Percentiles rank a stretch among this genome's conserved stretches.
Conservation (phyloP, 2,888 invertebrate species). For the Neria commutata region DNA sequence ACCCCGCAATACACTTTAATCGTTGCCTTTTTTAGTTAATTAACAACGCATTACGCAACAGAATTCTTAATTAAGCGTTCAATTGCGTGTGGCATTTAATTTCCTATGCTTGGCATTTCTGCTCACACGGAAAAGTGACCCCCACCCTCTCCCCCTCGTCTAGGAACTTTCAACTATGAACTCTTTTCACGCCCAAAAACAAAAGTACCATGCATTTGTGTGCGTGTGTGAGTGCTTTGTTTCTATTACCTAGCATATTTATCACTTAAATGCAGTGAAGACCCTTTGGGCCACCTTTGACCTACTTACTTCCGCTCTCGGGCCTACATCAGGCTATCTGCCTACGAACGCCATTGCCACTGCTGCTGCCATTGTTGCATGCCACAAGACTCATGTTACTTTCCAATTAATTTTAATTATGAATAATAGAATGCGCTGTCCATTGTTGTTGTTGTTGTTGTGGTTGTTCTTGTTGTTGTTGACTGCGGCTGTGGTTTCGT, state of each 20-base stretch:
- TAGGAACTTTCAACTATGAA: slow-evolving; percentile 7
- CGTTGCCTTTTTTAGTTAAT: slow-evolving; percentile 40
- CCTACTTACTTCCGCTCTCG: background rate
- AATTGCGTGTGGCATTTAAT: slow-evolving; percentile 25
- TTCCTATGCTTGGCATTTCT: background rate
- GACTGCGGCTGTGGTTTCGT: background rate
- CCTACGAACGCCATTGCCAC: too few species aligned
- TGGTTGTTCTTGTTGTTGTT: slow-evolving; percentile 1
- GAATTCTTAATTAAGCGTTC: slow-evolving; percentile 47
- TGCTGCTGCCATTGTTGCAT: background rate
- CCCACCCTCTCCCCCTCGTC: too few species aligned
- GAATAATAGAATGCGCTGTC: background rate
- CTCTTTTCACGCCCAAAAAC: slow-evolving; percentile 12
- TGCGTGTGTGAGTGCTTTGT: slow-evolving; percentile 2
- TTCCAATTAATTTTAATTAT: background rate
- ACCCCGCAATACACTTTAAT: too few species aligned
- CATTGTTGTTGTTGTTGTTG: background rate
- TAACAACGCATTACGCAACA: slow-evolving; percentile 47
- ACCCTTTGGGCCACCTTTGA: background rate
- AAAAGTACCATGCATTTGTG: too few species aligned
- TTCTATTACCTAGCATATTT: background rate
- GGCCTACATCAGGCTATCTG: too few species aligned
- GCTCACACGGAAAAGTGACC: too few species aligned
- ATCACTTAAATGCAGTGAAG: background rate
- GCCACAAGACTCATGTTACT: background rate